Conservation (phyloP, 1,140 invertebrate genomes). For the Acromyrmex echinatior region DNA sequence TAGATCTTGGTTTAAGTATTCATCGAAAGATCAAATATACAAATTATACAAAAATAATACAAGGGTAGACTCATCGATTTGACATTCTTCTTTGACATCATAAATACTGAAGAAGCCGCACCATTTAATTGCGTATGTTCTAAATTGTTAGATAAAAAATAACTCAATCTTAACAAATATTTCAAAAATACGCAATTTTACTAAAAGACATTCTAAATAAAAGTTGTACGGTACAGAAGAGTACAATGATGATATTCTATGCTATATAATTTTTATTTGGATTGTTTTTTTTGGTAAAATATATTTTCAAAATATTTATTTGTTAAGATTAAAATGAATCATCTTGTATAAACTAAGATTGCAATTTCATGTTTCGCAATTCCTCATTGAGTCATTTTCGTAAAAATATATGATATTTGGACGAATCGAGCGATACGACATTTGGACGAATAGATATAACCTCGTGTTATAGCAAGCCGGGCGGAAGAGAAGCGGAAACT, state of each 20-base stretch:
- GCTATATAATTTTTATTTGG: no score
- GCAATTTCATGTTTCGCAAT: constrained; percentile 3
- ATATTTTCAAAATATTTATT: no score
- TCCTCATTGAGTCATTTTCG: neutral
- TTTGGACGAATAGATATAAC: neutral
- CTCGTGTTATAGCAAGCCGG: neutral
- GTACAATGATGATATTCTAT: no score
- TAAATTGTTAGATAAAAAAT: constrained; percentile 7
- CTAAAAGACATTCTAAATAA: no score
- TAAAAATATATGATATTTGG: neutral
- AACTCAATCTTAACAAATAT: neutral
- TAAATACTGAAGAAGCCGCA: neutral
- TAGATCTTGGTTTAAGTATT: neutral
- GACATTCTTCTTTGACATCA: neutral
- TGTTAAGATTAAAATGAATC: no score
- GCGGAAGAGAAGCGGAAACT: constrained; percentile 37
- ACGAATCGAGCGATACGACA: neutral
- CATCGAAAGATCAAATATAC: constrained; percentile 9
- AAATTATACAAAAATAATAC: neutral
- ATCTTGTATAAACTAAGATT: neutral
- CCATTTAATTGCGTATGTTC: neutral
- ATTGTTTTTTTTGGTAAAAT: no score
- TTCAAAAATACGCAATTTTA: no score
- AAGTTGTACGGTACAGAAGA: no score
- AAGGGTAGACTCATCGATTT: neutral